Evolutionary conservation across 2,797 vertebrate genomes (phyloP).

Genomic region (Pelodytes ibericus): DNA sequence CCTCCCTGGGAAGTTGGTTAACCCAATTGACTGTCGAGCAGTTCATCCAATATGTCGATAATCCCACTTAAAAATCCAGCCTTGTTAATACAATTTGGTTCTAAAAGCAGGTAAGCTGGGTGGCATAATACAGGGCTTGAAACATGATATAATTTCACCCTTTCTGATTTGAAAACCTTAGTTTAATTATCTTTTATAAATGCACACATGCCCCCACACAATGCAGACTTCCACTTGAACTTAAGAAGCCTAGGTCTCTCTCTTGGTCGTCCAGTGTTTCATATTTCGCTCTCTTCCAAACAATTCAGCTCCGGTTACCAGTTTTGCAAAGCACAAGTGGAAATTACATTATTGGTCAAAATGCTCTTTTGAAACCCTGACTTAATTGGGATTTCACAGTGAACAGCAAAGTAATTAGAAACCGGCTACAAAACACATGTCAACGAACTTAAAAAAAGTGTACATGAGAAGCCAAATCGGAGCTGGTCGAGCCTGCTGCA

Average conservation of each 20-base stretch:
- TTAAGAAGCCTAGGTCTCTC: not conserved
- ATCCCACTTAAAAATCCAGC: conserved; percentile 56
- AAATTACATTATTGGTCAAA: not conserved
- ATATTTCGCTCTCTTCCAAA: not conserved
- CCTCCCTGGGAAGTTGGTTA: conserved; percentile 61
- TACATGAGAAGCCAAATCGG: too few relatives aligned
- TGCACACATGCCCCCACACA: conserved; percentile 8
- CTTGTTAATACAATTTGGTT: conserved; percentile 55
- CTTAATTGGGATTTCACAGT: not conserved
- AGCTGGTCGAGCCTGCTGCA: too few relatives aligned
- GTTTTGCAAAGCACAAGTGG: not conserved
- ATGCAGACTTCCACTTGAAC: conserved; percentile 1
- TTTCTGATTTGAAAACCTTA: not conserved
- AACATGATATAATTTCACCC: too few relatives aligned
- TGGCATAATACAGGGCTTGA: conserved; percentile 45
- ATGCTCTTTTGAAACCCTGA: not conserved
- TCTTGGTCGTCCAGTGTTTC: not conserved
- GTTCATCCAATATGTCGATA: conserved; percentile 57
- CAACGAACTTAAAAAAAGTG: too few relatives aligned
- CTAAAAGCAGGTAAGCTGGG: conserved; percentile 40
- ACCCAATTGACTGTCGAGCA: conserved; percentile 64
- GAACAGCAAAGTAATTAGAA: too few relatives aligned
- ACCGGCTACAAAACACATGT: too few relatives aligned
- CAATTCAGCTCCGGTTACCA: not conserved
- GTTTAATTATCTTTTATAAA: conserved; percentile 3